Conservation (phyloP, 2,113 vertebrate genomes). For the Paracanthobrama guichenoti region DNA sequence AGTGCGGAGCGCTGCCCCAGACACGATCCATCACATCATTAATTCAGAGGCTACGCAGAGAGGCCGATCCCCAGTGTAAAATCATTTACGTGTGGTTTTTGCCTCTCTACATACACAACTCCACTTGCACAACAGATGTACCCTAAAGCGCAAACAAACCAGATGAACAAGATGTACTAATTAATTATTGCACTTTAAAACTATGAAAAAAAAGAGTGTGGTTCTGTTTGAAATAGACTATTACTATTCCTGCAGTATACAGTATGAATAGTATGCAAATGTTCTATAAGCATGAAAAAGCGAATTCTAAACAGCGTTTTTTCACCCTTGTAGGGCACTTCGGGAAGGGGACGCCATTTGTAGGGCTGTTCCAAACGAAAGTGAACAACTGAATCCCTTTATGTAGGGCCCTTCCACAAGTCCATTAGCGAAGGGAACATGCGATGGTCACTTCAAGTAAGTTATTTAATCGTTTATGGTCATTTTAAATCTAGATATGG, state of each 20-base stretch:
- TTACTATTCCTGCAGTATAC: not conserved
- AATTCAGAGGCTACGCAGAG: not conserved
- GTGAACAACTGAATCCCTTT: too few relatives aligned
- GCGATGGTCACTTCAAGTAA: too few relatives aligned
- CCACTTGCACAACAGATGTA: not conserved
- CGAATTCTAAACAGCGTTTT: too few relatives aligned
- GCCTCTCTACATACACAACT: not conserved
- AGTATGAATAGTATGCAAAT: not conserved
- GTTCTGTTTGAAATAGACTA: not conserved
- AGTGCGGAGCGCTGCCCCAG: not conserved
- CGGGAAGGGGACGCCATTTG: too few relatives aligned
- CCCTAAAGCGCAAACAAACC: constrained; percentile 1
- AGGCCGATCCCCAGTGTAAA: not conserved
- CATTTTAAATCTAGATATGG: too few relatives aligned
- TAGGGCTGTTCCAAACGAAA: too few relatives aligned
- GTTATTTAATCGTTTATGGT: too few relatives aligned
- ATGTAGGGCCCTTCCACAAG: too few relatives aligned
- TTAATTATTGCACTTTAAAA: not conserved
- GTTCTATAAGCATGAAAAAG: not conserved
- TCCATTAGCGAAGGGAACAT: too few relatives aligned
- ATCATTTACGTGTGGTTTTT: not conserved
- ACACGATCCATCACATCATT: not conserved
- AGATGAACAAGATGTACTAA: not conserved
- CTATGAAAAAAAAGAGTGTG: not conserved
- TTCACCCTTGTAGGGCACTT: too few relatives aligned